Conservation (phyloP, 2,113 vertebrate species). For the Sinocyclocheilus anophthalmus region DNA sequence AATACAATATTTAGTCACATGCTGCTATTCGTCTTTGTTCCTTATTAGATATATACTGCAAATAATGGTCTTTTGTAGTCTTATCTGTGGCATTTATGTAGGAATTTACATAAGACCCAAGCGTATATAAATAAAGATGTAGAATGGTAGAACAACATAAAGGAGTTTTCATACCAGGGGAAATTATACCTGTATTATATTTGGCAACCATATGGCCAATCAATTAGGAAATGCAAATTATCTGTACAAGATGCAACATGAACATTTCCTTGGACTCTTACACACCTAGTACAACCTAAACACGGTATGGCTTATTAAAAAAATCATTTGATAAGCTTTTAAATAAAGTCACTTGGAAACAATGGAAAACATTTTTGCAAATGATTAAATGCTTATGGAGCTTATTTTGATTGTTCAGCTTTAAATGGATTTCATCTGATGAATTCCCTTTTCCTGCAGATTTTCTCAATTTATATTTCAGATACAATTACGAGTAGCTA, state of each 20-base stretch:
- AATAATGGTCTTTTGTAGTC: background rate
- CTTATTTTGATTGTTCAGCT: constrained; percentile 8
- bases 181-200: constrained; percentile 29
- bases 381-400: background rate
- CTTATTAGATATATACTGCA: background rate
- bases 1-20: background rate
- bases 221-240: constrained; percentile 54
- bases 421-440: background rate
- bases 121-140: constrained; percentile 14
- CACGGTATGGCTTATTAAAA: constrained; percentile 8
- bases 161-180: constrained; percentile 32
- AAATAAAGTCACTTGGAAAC: background rate
- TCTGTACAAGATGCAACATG: constrained; percentile 46
- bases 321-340: background rate
- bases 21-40: background rate
- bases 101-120: constrained; percentile 2
- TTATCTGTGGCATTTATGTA: background rate
- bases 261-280: constrained; percentile 17
- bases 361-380: background rate
- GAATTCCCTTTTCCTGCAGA: background rate
- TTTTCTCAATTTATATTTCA: constrained; percentile 1
- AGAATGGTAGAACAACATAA: constrained; percentile 23
- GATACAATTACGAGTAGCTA: background rate
- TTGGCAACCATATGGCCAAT: constrained; percentile 56
- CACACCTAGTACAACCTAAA: constrained; percentile 1